Conservation (phyloP, 2,888 invertebrate species). For the Papilio elwesi region DNA sequence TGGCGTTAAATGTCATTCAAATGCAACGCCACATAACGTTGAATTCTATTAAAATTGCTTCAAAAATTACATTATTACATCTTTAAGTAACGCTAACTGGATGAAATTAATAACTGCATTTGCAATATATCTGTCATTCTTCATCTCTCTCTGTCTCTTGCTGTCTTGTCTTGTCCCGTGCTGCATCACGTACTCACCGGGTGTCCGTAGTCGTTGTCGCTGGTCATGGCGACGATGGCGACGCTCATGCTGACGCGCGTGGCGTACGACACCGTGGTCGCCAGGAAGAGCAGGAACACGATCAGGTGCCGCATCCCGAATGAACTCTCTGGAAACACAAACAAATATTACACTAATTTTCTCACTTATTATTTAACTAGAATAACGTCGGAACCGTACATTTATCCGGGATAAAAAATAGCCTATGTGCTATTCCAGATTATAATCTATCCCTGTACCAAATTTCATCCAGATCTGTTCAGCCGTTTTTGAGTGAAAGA, state of each 20-base stretch:
- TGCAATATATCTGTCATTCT: background rate
- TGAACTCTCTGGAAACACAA: constrained; percentile 66
- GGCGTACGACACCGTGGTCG: constrained; percentile 85
- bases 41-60: too few species aligned
- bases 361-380: too few species aligned
- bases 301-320: constrained; percentile 86
- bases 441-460: too few species aligned
- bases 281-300: constrained; percentile 83
- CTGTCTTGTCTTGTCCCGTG: background rate
- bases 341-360: background rate
- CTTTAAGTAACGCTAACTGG: too few species aligned
- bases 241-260: constrained; percentile 87
- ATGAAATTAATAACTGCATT: background rate
- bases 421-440: too few species aligned
- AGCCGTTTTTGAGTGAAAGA: too few species aligned
- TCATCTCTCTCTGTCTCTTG: background rate
- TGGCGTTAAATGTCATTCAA: too few species aligned
- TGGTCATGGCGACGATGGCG: constrained; percentile 88
- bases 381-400: too few species aligned
- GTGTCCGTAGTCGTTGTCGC: constrained; percentile 61
- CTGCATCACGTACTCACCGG: constrained; percentile 51
- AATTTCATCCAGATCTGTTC: too few species aligned
- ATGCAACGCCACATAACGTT: too few species aligned
- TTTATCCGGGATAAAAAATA: too few species aligned
- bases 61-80: too few species aligned